Evolutionary conservation across 2,113 vertebrate species (phyloP), one percentile per base, ranked within the genome.

Genomic region (Spermophilus dauricus): DNA sequence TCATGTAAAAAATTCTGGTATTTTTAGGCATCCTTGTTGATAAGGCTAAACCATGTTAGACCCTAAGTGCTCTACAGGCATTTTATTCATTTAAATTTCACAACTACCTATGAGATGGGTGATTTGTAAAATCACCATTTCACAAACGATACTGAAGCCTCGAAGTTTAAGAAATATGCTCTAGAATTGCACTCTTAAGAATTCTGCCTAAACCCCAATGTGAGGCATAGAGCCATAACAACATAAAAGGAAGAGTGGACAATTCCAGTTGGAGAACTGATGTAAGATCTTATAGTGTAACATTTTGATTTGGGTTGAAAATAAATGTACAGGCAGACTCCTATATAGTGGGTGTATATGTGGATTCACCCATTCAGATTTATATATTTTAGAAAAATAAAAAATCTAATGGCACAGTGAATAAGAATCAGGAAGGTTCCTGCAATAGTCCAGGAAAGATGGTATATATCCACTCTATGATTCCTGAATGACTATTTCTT

Each of bases 21-120:
- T 39, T 69, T 94, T 93, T 63, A 88, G 70, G 56, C 20, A 82
- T 77, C 30, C 37, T 88, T 81, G 18, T 76, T 96, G 42, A 91
- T 39, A 91, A 95, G 10, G 28, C 17, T 42, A 91, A 45, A 96
- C 56, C 48, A 63, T 86, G 48, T 67, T 81, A 93, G 69, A 69
- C 91, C 42, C 11, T 67, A 95, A 61, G 32, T 61, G 26, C 3
- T 88, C 8, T 82, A 63, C 53, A 53, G 70, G 14, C 67, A 91
- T 58, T 96, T 91, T 95, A 37, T 39, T 97, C 75, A 86, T 58
- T 85, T 86, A 97, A 97, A 86, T 8, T 67, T 86, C 24, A 48
- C 82, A 94, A 91, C 4, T 69, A 73, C 12, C 22, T 94, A 89
- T 26, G 42, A 94, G 34, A 93, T 34, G 76, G 28, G n/a, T 70